These are phyloP conservation scores for Orchestia grillus DNA, from an alignment of 1,140 invertebrate species.

Conservation along the genomic window DNA sequence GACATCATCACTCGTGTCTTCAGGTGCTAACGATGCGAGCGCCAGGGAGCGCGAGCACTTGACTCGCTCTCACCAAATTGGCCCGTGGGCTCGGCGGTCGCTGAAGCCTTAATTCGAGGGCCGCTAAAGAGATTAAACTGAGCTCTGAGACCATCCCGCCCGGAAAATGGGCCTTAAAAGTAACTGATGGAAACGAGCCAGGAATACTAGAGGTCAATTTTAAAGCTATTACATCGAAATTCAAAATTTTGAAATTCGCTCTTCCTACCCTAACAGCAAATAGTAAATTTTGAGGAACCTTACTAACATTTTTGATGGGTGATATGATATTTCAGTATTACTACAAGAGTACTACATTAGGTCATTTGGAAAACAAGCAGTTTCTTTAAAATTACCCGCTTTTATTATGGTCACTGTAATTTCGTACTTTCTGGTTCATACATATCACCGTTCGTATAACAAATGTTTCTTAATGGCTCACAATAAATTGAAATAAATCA, in stretches of 20 bases:
- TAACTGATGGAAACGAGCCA: neutral
- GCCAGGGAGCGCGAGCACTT: neutral
- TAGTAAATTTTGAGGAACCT: neutral
- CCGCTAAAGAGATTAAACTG: slow-evolving; percentile 7
- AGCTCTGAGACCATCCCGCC: neutral
- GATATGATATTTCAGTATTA: no score
- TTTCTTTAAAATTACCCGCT: no score
- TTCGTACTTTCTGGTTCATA: no score
- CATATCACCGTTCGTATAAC: no score
- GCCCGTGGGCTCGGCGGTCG: neutral
- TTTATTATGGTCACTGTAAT: no score
- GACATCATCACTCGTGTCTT: no score
- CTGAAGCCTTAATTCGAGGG: neutral
- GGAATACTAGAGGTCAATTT: neutral
- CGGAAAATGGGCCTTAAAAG: neutral
- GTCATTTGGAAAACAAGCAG: no score
- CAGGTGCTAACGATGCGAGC: no score
- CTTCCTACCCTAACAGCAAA: neutral
- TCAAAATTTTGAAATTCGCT: neutral
- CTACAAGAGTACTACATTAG: no score
- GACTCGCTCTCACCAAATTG: neutral
- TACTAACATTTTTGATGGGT: neutral
- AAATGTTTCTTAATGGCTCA: no score
- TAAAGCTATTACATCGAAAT: neutral
- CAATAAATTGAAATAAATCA: no score